A percentile compares a stretch with the other conserved stretches of the same genome.
These are phyloP conservation scores for Polyommatus iphigenia DNA, from an alignment of 2,888 invertebrate species.

Conservation along the genomic window DNA sequence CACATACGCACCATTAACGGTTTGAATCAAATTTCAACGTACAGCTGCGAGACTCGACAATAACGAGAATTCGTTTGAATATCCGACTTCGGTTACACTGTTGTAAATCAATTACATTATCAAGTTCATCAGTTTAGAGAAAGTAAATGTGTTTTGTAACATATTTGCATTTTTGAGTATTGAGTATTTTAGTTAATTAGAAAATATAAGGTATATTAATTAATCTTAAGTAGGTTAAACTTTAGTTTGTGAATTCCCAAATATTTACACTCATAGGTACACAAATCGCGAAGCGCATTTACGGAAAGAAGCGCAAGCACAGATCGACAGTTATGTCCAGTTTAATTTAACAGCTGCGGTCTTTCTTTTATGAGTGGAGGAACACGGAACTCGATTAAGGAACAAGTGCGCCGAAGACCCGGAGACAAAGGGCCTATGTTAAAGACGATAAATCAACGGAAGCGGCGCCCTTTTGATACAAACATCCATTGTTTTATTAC, in stretches of 20 bases:
- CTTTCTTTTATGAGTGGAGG: neutral
- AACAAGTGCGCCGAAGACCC: conserved; percentile 54
- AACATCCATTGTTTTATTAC: conserved; percentile 57
- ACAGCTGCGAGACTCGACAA: conserved; percentile 58
- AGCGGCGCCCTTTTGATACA: conserved; percentile 62
- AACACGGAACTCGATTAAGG: conserved; percentile 54
- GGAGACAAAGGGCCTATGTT: conserved; percentile 60
- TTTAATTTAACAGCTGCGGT: neutral
- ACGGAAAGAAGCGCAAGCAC: neutral
- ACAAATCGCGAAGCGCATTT: neutral
- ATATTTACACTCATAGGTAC: neutral
- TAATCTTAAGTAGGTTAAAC: no score
- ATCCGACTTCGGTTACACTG: neutral
- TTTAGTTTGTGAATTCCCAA: neutral
- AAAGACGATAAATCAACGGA: conserved; percentile 63
- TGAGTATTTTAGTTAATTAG: no score
- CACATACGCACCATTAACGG: conserved; percentile 67
- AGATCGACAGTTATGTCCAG: neutral
- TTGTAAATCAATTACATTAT: conserved; percentile 30
- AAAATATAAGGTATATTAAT: no score
- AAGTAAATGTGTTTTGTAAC: neutral
- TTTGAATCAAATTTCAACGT: conserved; percentile 70
- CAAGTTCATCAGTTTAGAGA: neutral
- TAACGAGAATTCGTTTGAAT: conserved; percentile 19
- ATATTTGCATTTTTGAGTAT: no score